Evolutionary conservation across 2,888 invertebrate genomes (phyloP), one percentile per base, ranked within the genome.

Genomic region (Oxystoma pomonae): DNA sequence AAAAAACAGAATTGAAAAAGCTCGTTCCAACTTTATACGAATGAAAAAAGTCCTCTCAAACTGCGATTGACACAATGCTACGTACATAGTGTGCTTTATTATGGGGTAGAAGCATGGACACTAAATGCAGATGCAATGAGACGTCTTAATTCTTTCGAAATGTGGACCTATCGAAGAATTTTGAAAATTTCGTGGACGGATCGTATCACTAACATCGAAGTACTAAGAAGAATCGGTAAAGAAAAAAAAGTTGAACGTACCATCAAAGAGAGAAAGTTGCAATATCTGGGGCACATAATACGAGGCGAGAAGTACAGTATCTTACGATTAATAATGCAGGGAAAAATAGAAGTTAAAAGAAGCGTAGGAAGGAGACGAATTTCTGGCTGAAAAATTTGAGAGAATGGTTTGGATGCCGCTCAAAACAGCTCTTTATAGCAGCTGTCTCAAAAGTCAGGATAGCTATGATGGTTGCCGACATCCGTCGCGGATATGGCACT

Each of bases 351-450:
- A n/a, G 53, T 5, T 16, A 53, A 53, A 3, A 53, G 53, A 53
- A 53, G 53, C 19, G n/a, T 53, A 53, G n/a, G 53, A 19, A 53
- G 53, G n/a, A 53, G 53, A 19, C 53, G 53, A 5, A 16, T 16
- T 53, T 53, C 53, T 53, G 5, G 5, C n/a, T 53, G 53, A 53
- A 53, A n/a, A 53, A 53, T 19, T n/a, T 53, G 19, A 53, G 53
- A 53, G 53, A 53, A 5, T n/a, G n/a, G n/a, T n/a, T n/a, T n/a
- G n/a, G n/a, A 12, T 16, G 53, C 19, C 5, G 17, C 53, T 17
- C n/a, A 16, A 19, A 17, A 53, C 7, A 53, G 5, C 5, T 17
- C 7, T 53, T 53, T 5, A 16, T 3, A 16, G 53, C 35, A 35
- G 12, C 35, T 35, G 35, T 35, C 12, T 53, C 7, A 16, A 53